Evolutionary conservation across 2,888 invertebrate genomes (phyloP).

Genomic region (Lacanobia oleracea): DNA sequence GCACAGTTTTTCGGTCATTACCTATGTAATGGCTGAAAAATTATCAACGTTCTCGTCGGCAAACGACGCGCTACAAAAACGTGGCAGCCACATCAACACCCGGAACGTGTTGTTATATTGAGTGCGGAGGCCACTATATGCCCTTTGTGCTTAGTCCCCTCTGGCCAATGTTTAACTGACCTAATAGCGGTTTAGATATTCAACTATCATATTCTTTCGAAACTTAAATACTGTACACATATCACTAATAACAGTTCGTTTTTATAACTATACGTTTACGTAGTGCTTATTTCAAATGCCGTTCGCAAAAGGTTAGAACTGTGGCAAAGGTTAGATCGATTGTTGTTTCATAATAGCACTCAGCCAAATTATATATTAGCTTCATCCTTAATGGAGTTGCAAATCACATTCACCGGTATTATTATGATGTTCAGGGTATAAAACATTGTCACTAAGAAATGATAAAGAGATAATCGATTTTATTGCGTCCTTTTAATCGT

Average conservation of each 20-base stretch:
- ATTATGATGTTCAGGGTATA: constrained; percentile 15
- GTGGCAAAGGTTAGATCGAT: constrained; percentile 41
- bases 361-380: constrained; percentile 38
- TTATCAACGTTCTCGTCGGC: too few relatives aligned
- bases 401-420: constrained; percentile 18
- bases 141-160: too few relatives aligned
- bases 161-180: background rate
- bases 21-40: too few relatives aligned
- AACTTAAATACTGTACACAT: background rate
- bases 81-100: too few relatives aligned
- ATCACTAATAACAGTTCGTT: background rate
- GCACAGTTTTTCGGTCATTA: too few relatives aligned
- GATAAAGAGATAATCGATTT: constrained; percentile 25
- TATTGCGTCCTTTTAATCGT: constrained; percentile 9
- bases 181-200: background rate
- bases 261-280: constrained; percentile 1
- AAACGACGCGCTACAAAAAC: too few relatives aligned
- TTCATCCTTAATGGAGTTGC: constrained; percentile 23
- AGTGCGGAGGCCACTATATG: too few relatives aligned
- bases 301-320: constrained; percentile 47
- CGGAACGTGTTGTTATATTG: too few relatives aligned
- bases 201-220: background rate
- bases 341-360: constrained; percentile 43
- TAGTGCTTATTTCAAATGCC: constrained; percentile 17
- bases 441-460: constrained; percentile 5